phyloP scores from a whole-genome alignment of 2,888 invertebrate species.

The Drosophila anomalata region DNA sequence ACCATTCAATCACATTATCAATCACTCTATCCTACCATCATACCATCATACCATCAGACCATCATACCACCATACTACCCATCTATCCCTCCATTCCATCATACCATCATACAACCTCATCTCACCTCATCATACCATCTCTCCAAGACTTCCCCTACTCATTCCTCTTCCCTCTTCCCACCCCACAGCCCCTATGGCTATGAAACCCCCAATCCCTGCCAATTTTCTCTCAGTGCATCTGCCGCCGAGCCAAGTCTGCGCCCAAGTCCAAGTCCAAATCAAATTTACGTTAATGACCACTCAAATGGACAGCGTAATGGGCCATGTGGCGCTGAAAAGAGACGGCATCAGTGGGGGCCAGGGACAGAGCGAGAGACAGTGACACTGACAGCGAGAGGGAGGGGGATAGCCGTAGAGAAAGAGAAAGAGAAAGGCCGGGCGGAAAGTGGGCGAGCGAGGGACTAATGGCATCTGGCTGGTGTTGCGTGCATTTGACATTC shows the following conservation, averaged over 20 bases:
- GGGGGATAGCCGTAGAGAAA: background rate
- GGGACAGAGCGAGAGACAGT: conserved; percentile 28
- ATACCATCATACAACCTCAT: too few relatives aligned
- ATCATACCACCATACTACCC: too few relatives aligned
- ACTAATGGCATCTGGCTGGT: conserved; percentile 48
- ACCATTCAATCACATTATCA: too few relatives aligned
- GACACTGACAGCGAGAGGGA: conserved; percentile 11
- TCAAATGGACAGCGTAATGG: conserved; percentile 79
- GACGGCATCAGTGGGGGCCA: conserved; percentile 16
- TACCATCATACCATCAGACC: too few relatives aligned
- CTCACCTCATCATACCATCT: too few relatives aligned
- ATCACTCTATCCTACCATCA: too few relatives aligned
- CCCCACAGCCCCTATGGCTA: too few relatives aligned
- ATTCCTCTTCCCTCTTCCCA: too few relatives aligned
- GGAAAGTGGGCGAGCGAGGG: conserved; percentile 37
- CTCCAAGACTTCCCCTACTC: too few relatives aligned
- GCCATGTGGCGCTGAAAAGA: conserved; percentile 47
- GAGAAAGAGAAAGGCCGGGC: conserved; percentile 18
- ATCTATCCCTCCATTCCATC: too few relatives aligned
- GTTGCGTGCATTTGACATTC: conserved; percentile 50
- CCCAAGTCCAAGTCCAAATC: conserved; percentile 75
- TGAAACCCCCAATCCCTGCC: too few relatives aligned
- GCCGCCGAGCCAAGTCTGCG: conserved; percentile 37
- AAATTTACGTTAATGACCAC: conserved; percentile 78
- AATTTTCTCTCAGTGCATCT: conserved; percentile 12